Evolutionary conservation across 2,888 invertebrate species (phyloP), one percentile per base, ranked within the genome.

Genomic region (Mythimna pallens): DNA sequence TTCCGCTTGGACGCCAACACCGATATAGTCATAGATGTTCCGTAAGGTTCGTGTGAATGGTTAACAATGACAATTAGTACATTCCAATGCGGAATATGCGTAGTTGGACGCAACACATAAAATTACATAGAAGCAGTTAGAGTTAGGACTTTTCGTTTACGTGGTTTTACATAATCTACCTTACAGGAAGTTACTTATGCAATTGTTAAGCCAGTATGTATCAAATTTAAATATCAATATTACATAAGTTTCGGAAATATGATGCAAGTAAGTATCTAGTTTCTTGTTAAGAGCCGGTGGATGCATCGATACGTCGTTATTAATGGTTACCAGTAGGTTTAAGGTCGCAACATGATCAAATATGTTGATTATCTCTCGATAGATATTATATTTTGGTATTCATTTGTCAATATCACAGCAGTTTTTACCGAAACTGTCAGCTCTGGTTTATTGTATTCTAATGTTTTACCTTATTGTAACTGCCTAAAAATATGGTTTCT

Each of bases 351-450:
- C 84, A 88, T 89, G 89, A 91, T 92, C 90, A 87, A 88, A 91
- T 88, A 87, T 90, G 91, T 92, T 94, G 89, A 89, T 91, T 92
- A 90, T 92, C 88, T 91, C 90, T 89, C 81, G 81, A 89, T 87
- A 92, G 88, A 89, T 90, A 89, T 88, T 89, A 89, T 88, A 89
- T 89, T 86, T 80, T 87, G 78, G 61, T 83, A 84, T 78, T 92
- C 89, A 88, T 92, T 94, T 95, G 94, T 95, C 93, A 94, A 95
- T 96, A 96, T 96, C 96, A 96, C 96, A 96, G 95, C 92, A 95
- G 95, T 93, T 93, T 93, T 90, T 91, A 90, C 87, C 89, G 78
- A 86, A 80, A 91, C 94, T 94, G 95, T 93, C 95, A 94, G 94
- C 92, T 88, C 75, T 76, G 66, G 78, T 80, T 75, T 70, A 55